Percentiles rank a stretch among this genome's conserved stretches.
These are phyloP conservation scores for Lasioglossum calceatum DNA, from an alignment of 2,888 invertebrate species.

Conservation along the genomic window DNA sequence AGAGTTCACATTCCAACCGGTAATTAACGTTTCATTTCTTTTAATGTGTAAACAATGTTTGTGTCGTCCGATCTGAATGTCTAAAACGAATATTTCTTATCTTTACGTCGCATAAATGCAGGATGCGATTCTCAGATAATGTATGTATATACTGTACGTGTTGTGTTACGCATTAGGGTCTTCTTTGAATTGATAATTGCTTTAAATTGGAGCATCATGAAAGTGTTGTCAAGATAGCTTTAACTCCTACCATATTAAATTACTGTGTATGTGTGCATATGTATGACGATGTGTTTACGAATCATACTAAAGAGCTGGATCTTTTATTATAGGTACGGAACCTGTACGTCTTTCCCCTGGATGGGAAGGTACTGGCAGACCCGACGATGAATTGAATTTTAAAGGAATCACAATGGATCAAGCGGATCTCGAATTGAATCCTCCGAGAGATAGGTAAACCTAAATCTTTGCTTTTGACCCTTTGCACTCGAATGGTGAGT, in stretches of 20 bases:
- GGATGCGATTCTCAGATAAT: slow-evolving; percentile 21
- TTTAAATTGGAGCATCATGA: slow-evolving; percentile 61
- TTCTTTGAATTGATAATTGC: slow-evolving; percentile 62
- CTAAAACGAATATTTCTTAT: background rate
- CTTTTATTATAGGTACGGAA: slow-evolving; percentile 85
- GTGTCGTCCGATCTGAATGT: background rate
- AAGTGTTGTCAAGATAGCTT: slow-evolving; percentile 15
- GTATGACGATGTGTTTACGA: background rate
- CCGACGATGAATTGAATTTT: slow-evolving; percentile 94
- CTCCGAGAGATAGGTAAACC: slow-evolving; percentile 89
- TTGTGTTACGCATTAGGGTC: slow-evolving; percentile 24
- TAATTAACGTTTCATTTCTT: slow-evolving; percentile 64
- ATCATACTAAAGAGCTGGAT: background rate
- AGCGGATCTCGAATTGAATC: slow-evolving; percentile 89
- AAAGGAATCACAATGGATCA: slow-evolving; percentile 90
- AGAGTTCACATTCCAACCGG: slow-evolving; percentile 38
- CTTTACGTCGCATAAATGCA: background rate
- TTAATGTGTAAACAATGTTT: slow-evolving; percentile 12
- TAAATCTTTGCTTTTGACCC: slow-evolving; percentile 5
- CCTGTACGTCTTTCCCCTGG: slow-evolving; percentile 94
- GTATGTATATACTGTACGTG: background rate
- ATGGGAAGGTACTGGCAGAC: slow-evolving; percentile 94
- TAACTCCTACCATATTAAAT: slow-evolving; percentile 24
- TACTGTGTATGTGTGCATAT: background rate
- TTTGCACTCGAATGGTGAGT: background rate